Conservation (phyloP, 2,888 invertebrate genomes). For the Stenchaetothrips biformis region DNA sequence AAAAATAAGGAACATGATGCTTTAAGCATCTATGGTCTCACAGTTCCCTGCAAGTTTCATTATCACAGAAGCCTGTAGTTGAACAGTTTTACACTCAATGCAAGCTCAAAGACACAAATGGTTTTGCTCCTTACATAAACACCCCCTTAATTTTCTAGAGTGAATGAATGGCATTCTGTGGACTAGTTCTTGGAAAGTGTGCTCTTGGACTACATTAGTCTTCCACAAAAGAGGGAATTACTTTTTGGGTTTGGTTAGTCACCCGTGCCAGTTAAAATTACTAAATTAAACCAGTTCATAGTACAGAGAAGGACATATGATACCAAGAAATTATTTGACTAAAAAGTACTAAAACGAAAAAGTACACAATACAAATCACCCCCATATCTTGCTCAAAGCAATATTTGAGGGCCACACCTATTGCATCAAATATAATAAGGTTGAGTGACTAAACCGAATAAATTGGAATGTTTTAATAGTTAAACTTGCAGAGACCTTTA, state of each 20-base stretch:
- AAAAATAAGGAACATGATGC: neutral
- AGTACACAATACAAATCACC: neutral
- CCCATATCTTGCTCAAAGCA: neutral
- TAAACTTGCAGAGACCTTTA: neutral
- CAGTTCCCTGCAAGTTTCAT: neutral
- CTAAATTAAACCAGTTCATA: neutral
- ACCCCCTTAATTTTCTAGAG: constrained; percentile 1
- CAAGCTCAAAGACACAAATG: constrained; percentile 19
- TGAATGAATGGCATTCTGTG: constrained; percentile 21
- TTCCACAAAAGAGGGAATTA: constrained; percentile 17
- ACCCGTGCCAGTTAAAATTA: constrained; percentile 9
- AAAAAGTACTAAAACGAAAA: neutral
- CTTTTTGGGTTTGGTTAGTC: too few species aligned
- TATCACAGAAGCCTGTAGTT: constrained; percentile 10
- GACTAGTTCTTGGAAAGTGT: constrained; percentile 13
- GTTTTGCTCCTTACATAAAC: neutral
- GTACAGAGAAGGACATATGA: neutral
- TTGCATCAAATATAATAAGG: neutral
- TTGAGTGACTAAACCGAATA: neutral
- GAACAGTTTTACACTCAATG: neutral
- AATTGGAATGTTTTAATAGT: neutral
- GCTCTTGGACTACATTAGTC: neutral
- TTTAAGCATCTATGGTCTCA: neutral
- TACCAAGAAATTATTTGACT: neutral
- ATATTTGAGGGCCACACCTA: neutral